Evolutionary conservation across 1,140 invertebrate species (phyloP).

Genomic region (Fopius arisanus): DNA sequence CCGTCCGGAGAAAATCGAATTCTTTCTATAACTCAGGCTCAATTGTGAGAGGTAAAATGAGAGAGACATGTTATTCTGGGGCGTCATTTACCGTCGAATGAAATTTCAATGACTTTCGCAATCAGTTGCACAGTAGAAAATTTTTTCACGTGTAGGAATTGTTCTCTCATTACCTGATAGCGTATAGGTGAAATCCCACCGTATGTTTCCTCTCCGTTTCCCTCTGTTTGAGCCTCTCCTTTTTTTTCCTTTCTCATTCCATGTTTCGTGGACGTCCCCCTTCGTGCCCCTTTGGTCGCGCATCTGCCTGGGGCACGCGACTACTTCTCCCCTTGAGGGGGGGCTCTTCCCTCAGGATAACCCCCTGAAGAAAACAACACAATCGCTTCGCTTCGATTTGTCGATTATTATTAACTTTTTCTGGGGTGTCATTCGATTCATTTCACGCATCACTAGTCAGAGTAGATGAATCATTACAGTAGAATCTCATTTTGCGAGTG

Average conservation of each 20-base stretch:
- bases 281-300: not conserved
- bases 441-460: not conserved
- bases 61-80: not conserved
- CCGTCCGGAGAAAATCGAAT: not conserved
- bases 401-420: not conserved
- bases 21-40: not conserved
- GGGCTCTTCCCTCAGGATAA: not conserved
- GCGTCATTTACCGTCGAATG: slow-evolving; percentile 5
- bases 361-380: not conserved
- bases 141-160: not conserved
- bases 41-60: not conserved
- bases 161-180: slow-evolving; percentile 5
- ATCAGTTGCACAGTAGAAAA: not conserved
- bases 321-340: not conserved
- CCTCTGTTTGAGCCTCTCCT: not conserved
- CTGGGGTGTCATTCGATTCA: not conserved
- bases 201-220: not conserved
- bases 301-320: slow-evolving; percentile 8
- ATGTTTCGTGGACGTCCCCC: not conserved
- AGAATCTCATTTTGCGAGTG: too few species aligned
- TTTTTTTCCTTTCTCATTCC: not conserved
- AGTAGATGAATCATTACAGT: too few species aligned
- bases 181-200: not conserved
- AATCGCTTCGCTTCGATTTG: slow-evolving; percentile 5
- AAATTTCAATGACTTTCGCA: slow-evolving; percentile 11